These are phyloP conservation scores for Thysanoteuthis rhombus DNA, from an alignment of 2,888 invertebrate species.

Conservation along the genomic window DNA sequence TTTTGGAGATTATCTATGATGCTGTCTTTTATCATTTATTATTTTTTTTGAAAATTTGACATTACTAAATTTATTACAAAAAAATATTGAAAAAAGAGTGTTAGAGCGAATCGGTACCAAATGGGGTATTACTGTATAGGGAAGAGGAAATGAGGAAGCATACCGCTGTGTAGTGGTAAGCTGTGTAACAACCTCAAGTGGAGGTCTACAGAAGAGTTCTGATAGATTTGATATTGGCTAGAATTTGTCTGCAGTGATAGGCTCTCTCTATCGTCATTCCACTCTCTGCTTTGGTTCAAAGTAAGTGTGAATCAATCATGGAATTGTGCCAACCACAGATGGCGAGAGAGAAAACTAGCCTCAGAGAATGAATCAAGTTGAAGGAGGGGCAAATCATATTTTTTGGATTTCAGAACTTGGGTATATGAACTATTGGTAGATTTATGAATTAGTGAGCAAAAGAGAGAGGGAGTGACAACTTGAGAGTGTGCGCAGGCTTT, in stretches of 20 bases:
- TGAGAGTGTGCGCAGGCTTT: too few relatives aligned
- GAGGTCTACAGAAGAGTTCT: not conserved
- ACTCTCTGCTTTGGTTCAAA: not conserved
- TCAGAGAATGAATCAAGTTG: not conserved
- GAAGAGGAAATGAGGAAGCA: not conserved
- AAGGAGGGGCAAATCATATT: not conserved
- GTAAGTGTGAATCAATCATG: not conserved
- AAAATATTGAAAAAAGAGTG: too few relatives aligned
- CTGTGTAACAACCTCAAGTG: too few relatives aligned
- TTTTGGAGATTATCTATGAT: too few relatives aligned
- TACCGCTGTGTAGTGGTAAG: not conserved
- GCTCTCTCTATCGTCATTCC: not conserved
- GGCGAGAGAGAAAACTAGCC: not conserved
- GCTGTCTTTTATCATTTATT: too few relatives aligned
- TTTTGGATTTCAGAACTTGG: not conserved
- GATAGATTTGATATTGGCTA: not conserved
- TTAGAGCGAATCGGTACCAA: too few relatives aligned
- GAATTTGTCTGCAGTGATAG: not conserved
- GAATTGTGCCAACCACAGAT: not conserved
- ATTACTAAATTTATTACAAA: too few relatives aligned
- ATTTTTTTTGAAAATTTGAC: too few relatives aligned
- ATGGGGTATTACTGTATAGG: not conserved
- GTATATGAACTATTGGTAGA: not conserved
- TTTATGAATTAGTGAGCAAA: too few relatives aligned
- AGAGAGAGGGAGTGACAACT: too few relatives aligned